A percentile compares a stretch with the other conserved stretches of the same genome.
phyloP scores from a whole-genome alignment of 2,113 vertebrate genomes.

The Nyctibius bracteatus region DNA sequence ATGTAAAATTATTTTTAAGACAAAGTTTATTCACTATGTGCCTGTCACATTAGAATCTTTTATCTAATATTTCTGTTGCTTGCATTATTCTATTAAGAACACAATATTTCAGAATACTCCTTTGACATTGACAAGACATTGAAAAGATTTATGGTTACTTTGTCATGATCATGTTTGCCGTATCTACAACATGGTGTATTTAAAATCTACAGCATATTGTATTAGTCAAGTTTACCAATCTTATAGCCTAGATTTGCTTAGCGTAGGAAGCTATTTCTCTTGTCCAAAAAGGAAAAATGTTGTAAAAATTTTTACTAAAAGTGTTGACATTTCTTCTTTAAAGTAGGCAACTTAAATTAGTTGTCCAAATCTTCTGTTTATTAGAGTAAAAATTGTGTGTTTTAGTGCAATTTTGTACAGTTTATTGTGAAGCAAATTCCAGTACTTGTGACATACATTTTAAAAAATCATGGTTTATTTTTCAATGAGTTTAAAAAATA shows the following conservation, averaged over 20 bases:
- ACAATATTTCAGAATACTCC: not conserved
- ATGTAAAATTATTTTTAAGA: not conserved
- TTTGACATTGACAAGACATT: not conserved
- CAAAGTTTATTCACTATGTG: not conserved
- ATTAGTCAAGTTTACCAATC: not conserved
- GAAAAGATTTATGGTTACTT: not conserved
- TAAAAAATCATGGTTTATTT: not conserved
- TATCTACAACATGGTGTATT: not conserved
- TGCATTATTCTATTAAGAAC: not conserved
- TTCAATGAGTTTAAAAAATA: not conserved
- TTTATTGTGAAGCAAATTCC: not conserved
- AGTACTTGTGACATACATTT: not conserved
- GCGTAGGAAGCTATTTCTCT: not conserved
- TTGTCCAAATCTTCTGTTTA: not conserved
- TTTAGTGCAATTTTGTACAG: not conserved
- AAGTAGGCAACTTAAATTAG: not conserved
- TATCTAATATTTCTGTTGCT: not conserved
- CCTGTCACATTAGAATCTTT: not conserved
- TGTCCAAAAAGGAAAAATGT: not conserved
- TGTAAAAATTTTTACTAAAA: not conserved
- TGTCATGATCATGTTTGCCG: not conserved
- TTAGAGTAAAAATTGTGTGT: not conserved
- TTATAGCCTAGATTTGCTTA: not conserved
- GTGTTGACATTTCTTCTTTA: not conserved
- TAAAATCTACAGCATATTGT: not conserved